Base-by-base conservation (phyloP, 2,113 vertebrate species). In the Lampris megalopsis region DNA sequence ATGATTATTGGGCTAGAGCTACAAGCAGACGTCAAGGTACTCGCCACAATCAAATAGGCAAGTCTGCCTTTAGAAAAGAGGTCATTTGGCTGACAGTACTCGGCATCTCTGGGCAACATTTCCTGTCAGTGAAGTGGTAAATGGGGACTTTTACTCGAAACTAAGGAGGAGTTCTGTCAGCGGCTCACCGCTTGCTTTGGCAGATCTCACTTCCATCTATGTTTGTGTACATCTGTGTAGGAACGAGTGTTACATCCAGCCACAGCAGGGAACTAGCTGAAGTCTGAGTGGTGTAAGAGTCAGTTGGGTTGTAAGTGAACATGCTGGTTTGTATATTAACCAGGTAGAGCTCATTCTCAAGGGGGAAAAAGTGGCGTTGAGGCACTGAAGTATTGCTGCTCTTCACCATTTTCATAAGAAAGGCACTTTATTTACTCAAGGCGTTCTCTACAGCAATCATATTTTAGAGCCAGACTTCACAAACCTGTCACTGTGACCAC, bases 1-100 rank as follows among this genome's bases (percentile, higher is more conserved):
- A 68, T 5, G 69, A 56, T 68, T 77, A 70, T 83, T 68, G 74
- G 81, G 85, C 74, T 84, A 75, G 68, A 0, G 73, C 68, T 71
- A 80, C 70, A 69, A 71, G 75, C 76, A 80, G 71, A 79, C 86
- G 88, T 87, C 87, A 80, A 82, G 80, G 87, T 67, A 73, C 78
- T 90, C 78, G 81, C 73, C 54, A 9, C 56, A 37, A 74, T 75
- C 54, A 68, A 81, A 77, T 11, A 77, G 71, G 87, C 75, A 76
- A 90, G 71, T 73, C 66, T 59, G 62, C 61, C 60, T 77, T 73
- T 63, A 48, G 66, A 37, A 35, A 35, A 85, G 85, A 75, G 68
- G 58, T 82, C 62, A 83, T 81, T 56, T 75, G 53, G 67, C 56
- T 86, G 81, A 80, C 83, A 85, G 82, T 50, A 4, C 58, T 82